phyloP scores from a whole-genome alignment of 2,113 vertebrate species.

The Calidris pygmaea region DNA sequence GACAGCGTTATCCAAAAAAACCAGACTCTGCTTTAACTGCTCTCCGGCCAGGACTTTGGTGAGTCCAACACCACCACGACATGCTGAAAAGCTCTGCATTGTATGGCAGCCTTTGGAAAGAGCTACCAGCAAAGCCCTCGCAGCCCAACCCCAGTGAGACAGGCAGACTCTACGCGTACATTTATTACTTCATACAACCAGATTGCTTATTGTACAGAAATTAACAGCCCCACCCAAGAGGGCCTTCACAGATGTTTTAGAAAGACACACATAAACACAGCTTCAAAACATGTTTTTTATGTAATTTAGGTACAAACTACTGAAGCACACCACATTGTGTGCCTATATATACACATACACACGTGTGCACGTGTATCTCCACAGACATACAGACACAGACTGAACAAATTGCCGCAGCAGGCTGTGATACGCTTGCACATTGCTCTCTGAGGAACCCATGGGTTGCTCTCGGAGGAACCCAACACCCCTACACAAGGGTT shows the following conservation, averaged over 20 bases:
- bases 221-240: neutral
- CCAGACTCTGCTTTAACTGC: neutral
- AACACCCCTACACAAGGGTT: neutral
- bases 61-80: neutral
- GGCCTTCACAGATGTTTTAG: conserved; percentile 17
- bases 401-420: neutral
- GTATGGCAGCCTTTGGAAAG: neutral
- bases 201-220: neutral
- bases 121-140: neutral
- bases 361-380: accelerated
- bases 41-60: neutral
- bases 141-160: neutral
- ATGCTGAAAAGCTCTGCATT: neutral
- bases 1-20: neutral
- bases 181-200: conserved; percentile 56
- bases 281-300: neutral
- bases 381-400: neutral
- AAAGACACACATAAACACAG: neutral
- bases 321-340: neutral
- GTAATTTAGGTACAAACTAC: conserved; percentile 15
- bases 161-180: neutral
- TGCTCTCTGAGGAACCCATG: neutral
- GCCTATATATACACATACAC: neutral
- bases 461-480: neutral
- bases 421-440: accelerated